These are phyloP conservation scores for Erannis defoliaria DNA, from an alignment of 2,888 invertebrate genomes.

Conservation along the genomic window DNA sequence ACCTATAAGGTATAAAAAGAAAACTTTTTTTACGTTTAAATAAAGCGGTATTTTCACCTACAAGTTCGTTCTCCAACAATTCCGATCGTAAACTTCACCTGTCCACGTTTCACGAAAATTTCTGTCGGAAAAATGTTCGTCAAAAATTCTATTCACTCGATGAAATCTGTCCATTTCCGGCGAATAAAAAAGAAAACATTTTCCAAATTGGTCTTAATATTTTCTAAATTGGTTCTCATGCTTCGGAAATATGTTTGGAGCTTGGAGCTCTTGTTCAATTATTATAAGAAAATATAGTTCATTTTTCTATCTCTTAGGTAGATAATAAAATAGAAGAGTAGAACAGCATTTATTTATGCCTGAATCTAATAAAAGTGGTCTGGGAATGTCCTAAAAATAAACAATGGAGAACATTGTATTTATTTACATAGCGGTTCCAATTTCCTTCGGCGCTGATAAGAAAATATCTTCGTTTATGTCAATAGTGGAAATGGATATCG, in stretches of 20 bases:
- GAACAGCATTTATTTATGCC: neutral
- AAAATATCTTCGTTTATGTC: conserved; percentile 15
- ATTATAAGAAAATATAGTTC: neutral
- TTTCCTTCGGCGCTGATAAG: conserved; percentile 14
- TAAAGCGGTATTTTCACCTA: neutral
- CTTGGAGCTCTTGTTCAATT: neutral
- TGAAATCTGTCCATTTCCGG: conserved; percentile 8
- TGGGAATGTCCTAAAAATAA: neutral
- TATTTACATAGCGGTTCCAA: conserved; percentile 10
- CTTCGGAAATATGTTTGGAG: neutral
- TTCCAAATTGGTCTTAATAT: neutral
- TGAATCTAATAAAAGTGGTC: neutral
- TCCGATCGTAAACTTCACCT: conserved; percentile 19
- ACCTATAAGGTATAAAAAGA: too few species aligned
- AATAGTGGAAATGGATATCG: neutral
- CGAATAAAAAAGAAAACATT: neutral
- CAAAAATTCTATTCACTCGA: conserved; percentile 2
- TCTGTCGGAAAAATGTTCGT: conserved; percentile 10
- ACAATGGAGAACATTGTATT: neutral
- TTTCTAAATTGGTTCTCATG: neutral
- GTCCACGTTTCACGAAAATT: conserved; percentile 11
- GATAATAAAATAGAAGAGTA: too few species aligned
- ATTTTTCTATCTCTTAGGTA: too few species aligned
- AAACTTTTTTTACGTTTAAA: neutral
- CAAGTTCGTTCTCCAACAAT: neutral